These are phyloP conservation scores for Conus canariensis DNA, from an alignment of 2,888 invertebrate species.

Conservation along the genomic window DNA sequence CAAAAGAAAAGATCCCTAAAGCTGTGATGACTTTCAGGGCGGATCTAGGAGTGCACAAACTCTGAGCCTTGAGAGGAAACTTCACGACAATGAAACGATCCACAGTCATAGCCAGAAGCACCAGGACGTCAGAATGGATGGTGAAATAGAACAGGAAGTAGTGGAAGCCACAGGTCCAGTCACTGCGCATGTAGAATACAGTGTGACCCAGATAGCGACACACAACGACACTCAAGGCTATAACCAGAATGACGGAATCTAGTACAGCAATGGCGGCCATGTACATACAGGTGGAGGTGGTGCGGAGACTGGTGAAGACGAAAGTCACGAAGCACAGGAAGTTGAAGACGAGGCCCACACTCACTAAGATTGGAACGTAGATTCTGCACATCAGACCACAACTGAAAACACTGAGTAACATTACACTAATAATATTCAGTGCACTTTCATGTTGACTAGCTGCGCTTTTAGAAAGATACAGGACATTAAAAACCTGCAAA, in stretches of 20 bases:
- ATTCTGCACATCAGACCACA: slow-evolving; percentile 20
- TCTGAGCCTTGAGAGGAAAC: not conserved
- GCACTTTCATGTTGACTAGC: too few relatives aligned
- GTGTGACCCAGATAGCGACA: not conserved
- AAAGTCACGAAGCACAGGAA: slow-evolving; percentile 35
- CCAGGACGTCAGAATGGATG: not conserved
- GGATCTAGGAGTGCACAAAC: not conserved
- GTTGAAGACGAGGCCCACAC: slow-evolving; percentile 29
- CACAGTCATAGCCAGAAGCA: slow-evolving; percentile 1
- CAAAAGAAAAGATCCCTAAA: not conserved
- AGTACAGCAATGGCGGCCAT: slow-evolving; percentile 47
- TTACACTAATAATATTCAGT: too few relatives aligned
- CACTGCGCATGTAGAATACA: not conserved
- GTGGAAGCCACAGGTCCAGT: not conserved
- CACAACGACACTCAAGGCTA: slow-evolving; percentile 43
- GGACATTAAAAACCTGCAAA: too few relatives aligned
- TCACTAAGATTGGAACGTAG: slow-evolving; percentile 19
- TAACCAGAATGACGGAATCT: slow-evolving; percentile 44
- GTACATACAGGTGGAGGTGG: slow-evolving; percentile 49
- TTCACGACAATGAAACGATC: slow-evolving; percentile 5
- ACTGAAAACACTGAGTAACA: too few relatives aligned
- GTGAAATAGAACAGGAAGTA: not conserved
- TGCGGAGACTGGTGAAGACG: slow-evolving; percentile 38
- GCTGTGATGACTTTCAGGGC: not conserved
- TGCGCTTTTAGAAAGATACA: too few relatives aligned